Percentiles rank a stretch among this genome's conserved stretches.
Conservation (phyloP, 2,888 invertebrate genomes). For the Habroteleia sp. region DNA sequence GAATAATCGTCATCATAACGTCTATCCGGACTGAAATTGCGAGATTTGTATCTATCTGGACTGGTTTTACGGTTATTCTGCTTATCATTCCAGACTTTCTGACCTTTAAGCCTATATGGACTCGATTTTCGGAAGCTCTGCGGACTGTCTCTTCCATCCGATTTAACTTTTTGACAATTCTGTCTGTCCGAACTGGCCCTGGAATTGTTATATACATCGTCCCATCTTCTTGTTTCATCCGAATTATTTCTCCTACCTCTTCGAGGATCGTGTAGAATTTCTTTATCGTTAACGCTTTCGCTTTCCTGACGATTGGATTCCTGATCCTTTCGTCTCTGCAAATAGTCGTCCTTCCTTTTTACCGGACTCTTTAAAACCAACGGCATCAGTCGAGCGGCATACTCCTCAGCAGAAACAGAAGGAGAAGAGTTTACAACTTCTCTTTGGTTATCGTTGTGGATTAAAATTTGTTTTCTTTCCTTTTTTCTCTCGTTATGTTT, state of each 20-base stretch:
- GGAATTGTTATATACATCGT: not conserved
- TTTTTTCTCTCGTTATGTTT: not conserved
- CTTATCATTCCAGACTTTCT: no score
- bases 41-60: constrained; percentile 3
- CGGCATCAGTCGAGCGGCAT: constrained; percentile 28
- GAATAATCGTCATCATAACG: not conserved
- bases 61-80: constrained; percentile 5
- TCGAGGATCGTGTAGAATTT: constrained; percentile 24
- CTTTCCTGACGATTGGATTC: not conserved
- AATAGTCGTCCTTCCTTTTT: constrained; percentile 8
- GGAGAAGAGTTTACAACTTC: no score
- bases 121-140: not conserved
- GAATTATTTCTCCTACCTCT: not conserved
- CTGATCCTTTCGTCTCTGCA: not conserved
- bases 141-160: not conserved
- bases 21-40: no score
- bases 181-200: not conserved
- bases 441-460: no score
- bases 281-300: not conserved
- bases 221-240: constrained; percentile 2
- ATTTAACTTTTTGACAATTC: not conserved
- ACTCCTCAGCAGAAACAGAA: constrained; percentile 37
- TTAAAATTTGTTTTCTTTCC: no score
- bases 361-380: constrained; percentile 18
- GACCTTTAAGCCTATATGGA: constrained; percentile 4